These are phyloP conservation scores for Spodoptera litura DNA, from an alignment of 1,140 invertebrate genomes.

Conservation along the genomic window DNA sequence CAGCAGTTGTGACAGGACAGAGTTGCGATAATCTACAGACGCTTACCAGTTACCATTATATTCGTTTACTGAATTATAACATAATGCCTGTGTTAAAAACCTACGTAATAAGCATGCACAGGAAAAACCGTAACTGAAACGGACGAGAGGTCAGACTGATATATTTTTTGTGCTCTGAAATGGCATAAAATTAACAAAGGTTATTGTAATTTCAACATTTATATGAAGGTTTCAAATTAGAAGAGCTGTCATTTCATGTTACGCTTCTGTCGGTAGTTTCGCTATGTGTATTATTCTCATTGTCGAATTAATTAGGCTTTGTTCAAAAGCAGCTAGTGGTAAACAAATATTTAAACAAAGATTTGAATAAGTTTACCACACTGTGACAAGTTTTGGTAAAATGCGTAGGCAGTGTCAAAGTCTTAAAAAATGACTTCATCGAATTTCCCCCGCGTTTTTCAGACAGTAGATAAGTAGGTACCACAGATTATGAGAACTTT, in stretches of 20 bases:
- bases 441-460: slow-evolving; percentile 20
- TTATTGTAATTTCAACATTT: background rate
- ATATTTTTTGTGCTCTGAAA: background rate
- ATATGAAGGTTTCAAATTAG: too few relatives aligned
- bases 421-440: slow-evolving; percentile 2
- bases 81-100: slow-evolving; percentile 3
- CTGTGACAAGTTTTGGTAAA: slow-evolving; percentile 3
- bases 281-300: background rate
- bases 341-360: background rate
- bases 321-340: background rate
- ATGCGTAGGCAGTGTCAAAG: slow-evolving; percentile 13
- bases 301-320: slow-evolving; percentile 24
- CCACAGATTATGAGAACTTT: too few relatives aligned
- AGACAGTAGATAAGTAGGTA: too few relatives aligned
- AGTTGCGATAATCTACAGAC: background rate
- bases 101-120: slow-evolving; percentile 13
- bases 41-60: background rate
- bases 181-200: background rate
- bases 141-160: slow-evolving; percentile 7
- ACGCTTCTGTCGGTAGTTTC: background rate
- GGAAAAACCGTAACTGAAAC: slow-evolving; percentile 32
- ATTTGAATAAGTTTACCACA: slow-evolving; percentile 4
- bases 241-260: background rate
- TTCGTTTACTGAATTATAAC: background rate
- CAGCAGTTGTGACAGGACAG: background rate